These are phyloP conservation scores for Phalera bucephala DNA, from an alignment of 2,888 invertebrate genomes.

Conservation along the genomic window DNA sequence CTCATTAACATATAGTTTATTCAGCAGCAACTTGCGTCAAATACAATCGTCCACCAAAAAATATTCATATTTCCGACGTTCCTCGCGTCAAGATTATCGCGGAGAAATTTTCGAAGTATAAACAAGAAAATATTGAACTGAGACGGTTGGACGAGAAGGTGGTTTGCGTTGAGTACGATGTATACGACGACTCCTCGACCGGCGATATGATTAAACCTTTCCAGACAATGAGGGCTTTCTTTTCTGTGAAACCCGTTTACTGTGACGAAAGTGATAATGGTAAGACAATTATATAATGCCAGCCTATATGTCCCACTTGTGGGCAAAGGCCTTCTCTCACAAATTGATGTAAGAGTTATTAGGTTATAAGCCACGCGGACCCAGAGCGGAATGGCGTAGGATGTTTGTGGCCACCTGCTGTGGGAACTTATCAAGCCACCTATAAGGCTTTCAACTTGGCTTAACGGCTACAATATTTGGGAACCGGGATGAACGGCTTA, in stretches of 20 bases:
- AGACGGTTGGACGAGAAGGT: constrained; percentile 64
- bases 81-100: constrained; percentile 64
- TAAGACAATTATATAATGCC: not conserved
- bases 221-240: constrained; percentile 63
- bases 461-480: too few species aligned
- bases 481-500: too few species aligned
- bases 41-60: constrained; percentile 17
- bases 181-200: constrained; percentile 33
- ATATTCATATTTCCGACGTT: constrained; percentile 50
- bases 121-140: constrained; percentile 57
- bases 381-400: too few species aligned
- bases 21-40: constrained; percentile 2
- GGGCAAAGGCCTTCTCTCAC: too few species aligned
- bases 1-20: too few species aligned
- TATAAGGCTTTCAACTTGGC: too few species aligned
- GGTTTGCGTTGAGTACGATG: constrained; percentile 69
- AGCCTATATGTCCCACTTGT: too few species aligned
- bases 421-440: too few species aligned
- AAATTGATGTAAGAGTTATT: too few species aligned
- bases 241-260: constrained; percentile 48
- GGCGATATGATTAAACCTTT: constrained; percentile 29
- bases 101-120: constrained; percentile 59
- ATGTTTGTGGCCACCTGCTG: too few species aligned
- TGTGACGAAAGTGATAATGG: constrained; percentile 4
- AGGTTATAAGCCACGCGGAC: too few species aligned